Conservation (phyloP, 2,797 vertebrate genomes). For the Microctenopoma lineatum region DNA sequence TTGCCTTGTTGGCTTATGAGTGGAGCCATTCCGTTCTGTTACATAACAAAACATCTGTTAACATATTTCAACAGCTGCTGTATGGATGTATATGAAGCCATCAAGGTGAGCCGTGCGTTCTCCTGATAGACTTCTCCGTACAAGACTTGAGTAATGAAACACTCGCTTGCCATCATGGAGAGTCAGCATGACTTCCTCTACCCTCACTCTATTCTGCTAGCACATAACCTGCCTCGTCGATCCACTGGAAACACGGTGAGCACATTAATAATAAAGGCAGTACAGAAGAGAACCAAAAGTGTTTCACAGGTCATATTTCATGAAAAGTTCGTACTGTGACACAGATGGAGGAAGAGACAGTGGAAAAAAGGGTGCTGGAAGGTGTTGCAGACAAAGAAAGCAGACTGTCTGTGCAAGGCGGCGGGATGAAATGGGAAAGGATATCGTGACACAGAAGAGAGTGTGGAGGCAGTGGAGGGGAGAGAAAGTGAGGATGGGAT, state of each 20-base stretch:
- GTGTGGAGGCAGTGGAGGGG: conserved; percentile 15
- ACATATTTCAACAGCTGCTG: conserved; percentile 73
- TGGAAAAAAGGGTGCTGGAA: conserved; percentile 64
- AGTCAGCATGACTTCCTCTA: conserved; percentile 64
- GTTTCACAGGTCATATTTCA: conserved; percentile 75
- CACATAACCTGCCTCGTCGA: conserved; percentile 65
- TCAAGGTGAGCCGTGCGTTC: conserved; percentile 65
- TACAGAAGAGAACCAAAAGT: conserved; percentile 70
- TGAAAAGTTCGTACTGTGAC: conserved; percentile 74
- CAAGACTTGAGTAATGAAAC: conserved; percentile 64
- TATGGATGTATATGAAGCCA: conserved; percentile 67
- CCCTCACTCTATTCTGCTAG: conserved; percentile 58
- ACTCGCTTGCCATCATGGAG: conserved; percentile 50
- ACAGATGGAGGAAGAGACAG: conserved; percentile 70
- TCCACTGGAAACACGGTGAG: conserved; percentile 67
- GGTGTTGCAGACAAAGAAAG: conserved; percentile 59
- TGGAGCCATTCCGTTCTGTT: conserved; percentile 63
- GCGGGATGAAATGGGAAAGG: conserved; percentile 48
- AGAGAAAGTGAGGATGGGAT: conserved; percentile 29
- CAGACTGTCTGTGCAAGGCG: conserved; percentile 57
- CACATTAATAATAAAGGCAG: conserved; percentile 76
- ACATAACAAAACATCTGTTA: conserved; percentile 79
- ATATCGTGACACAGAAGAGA: conserved; percentile 35
- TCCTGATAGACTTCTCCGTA: conserved; percentile 57
- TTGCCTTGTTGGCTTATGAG: conserved; percentile 72